Evolutionary conservation across 2,797 vertebrate genomes (phyloP), one percentile per base, ranked within the genome.

Genomic region (Kryptopterus vitreolus): DNA sequence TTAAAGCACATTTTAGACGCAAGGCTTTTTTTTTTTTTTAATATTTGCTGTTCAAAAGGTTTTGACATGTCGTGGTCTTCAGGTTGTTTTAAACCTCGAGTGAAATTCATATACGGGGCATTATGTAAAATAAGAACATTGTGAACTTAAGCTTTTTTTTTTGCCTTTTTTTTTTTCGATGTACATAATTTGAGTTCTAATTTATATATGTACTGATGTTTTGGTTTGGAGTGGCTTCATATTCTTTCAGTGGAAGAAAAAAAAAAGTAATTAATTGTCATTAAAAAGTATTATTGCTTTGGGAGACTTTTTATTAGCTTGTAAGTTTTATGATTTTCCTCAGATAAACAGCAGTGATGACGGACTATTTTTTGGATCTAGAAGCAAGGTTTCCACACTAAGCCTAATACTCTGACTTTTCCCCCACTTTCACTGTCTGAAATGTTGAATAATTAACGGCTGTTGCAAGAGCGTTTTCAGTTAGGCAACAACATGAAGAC

Each of bases 191-290:
- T 79, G 38, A 66, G 66, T 72, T 65, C 26, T 12, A 35, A 11
- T 65, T 62, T 66, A 12, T 52, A 50, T 43, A 66, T 43, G 24
- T 76, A 18, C 13, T 24, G 13, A 16, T 79, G 2, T 81, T 79
- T 75, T 61, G n/a, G 24, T 68, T 78, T 74, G 77, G 26, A 72
- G 33, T 12, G 3, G 55, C 33, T 77, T 61, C 53, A 43, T 81
- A 53, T 82, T 79, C 66, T 73, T 82, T 57, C 73, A 72, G 43
- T 76, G 80, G 62, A 77, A 78, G 68, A 68, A 65, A 80, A 73
- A 65, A 15, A 43, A 22, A 81, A 84, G 87, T 89, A 87, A 88
- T 84, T 82, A 84, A 68, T 88, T 77, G 68, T 33, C n/a, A 78
- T 35, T 65, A 52, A 59, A 77, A 58, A 52, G 20, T 80, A 10